Evolutionary conservation across 2,113 vertebrate species (phyloP).

Genomic region (Vimba vimba): DNA sequence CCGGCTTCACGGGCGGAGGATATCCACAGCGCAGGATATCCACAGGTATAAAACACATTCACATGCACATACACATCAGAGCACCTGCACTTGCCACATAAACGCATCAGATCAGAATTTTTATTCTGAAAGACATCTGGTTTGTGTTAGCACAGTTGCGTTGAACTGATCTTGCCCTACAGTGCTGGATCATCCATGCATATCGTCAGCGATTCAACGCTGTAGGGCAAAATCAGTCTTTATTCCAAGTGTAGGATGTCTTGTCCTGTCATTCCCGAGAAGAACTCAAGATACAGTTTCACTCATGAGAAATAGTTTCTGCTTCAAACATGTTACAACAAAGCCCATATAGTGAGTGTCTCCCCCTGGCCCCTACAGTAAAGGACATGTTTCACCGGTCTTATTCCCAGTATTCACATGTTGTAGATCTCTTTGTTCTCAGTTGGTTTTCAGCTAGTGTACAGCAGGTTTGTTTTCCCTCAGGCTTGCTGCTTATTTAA

Average conservation of each 20-base stretch:
- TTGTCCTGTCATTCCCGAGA: conserved; percentile 20
- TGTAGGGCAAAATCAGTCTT: conserved; percentile 22
- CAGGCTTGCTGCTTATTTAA: neutral
- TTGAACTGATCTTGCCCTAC: conserved; percentile 20
- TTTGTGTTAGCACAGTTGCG: conserved; percentile 5
- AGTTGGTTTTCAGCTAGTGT: neutral
- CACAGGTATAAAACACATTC: conserved; percentile 55
- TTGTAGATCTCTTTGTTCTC: conserved; percentile 19
- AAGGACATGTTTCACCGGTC: conserved; percentile 24
- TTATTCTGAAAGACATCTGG: conserved; percentile 13
- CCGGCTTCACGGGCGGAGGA: conserved; percentile 57
- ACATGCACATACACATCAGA: conserved; percentile 5
- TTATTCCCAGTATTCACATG: conserved; percentile 11
- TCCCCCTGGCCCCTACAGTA: neutral
- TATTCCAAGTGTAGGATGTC: conserved; percentile 21
- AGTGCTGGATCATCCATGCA: conserved; percentile 27
- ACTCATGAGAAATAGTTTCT: conserved; percentile 39
- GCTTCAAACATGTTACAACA: conserved; percentile 47
- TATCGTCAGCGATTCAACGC: neutral
- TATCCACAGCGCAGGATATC: conserved; percentile 60
- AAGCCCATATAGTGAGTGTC: neutral
- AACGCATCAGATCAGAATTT: neutral
- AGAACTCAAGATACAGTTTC: conserved; percentile 34
- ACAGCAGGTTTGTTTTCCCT: neutral
- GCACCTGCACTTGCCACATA: neutral